Base-by-base conservation (phyloP, 2,797 vertebrate genomes). In the Gymnothorax reevesii region DNA sequence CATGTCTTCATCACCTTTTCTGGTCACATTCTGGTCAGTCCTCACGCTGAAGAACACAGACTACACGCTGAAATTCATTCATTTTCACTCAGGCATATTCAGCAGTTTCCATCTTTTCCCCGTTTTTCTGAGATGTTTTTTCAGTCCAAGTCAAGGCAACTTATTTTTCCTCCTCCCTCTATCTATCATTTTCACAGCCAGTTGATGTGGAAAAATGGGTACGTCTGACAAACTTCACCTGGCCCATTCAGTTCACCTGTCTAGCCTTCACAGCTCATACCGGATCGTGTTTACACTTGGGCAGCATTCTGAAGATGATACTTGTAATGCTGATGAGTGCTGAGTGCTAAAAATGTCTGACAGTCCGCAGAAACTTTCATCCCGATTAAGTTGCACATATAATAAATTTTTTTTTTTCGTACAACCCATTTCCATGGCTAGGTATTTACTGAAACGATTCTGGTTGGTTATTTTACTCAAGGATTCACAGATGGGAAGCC, bases 181-280 rank as follows among this genome's bases (percentile, higher is more conserved):
- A 75, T 75, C 88, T 94, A 95, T 96, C 95, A 95, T 96, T 96
- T 95, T 94, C 94, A 96, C 97, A 97, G 97, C 96, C 96, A 95
- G 95, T 97, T 96, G 97, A 97, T 96, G 94, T 97, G 96, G 96
- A 97, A 96, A 97, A 97, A 95, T 97, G 97, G 96, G 96, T 97
- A 97, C 93, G 97, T 97, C 92, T 95, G 92, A 94, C 90, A 93
- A 91, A 94, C 90, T 94, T 94, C 94, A 90, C 91, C 90, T 88
- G 88, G 87, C 89, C 92, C 89, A 92, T 88, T 73, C 88, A 88
- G 17, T 49, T 77, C 73, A 77, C 73, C 73, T 33, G 49, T 77
- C 73, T 12, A 4, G 62, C 42, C 27, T 55, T 87, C 22, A 25
- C 4, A 66, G 77, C 83, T 60, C 62, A 69, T 55, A 69, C 69